Percentiles rank a stretch among this genome's conserved stretches.
These are phyloP conservation scores for Ficedula albicollis DNA, from an alignment of 2,797 vertebrate species.

Conservation along the genomic window DNA sequence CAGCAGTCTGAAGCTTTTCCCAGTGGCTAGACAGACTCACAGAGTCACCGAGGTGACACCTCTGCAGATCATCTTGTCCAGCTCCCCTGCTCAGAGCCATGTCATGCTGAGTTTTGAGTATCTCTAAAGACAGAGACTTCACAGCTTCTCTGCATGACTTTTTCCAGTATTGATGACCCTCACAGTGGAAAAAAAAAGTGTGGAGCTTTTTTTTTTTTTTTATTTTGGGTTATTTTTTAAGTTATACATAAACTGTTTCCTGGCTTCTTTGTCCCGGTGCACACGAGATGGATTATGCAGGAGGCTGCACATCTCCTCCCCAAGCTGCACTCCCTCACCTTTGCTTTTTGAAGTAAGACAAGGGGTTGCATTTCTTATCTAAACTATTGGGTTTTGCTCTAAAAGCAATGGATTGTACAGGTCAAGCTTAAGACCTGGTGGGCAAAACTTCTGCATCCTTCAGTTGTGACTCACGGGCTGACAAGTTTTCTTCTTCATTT, in stretches of 20 bases:
- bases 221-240: not conserved
- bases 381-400: not conserved
- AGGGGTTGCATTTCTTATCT: not conserved
- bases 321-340: not conserved
- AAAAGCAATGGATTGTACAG: not conserved
- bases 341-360: not conserved
- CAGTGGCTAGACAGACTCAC: not conserved
- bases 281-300: not conserved
- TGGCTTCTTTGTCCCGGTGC: fast-evolving
- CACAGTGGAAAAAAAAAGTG: not conserved
- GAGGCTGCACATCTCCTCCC: not conserved
- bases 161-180: not conserved
- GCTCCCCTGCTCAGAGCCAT: not conserved
- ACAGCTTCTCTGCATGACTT: not conserved
- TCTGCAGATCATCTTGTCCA: not conserved
- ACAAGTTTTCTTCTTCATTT: not conserved
- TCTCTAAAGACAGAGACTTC: not conserved
- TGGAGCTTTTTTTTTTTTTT: not conserved
- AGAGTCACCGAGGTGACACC: not conserved
- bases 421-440: not conserved
- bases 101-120: fast-evolving
- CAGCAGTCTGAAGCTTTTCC: not conserved
- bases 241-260: not conserved
- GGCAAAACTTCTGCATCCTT: not conserved
- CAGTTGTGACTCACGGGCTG: not conserved